Evolutionary conservation across 2,797 vertebrate genomes (phyloP).

Genomic region (Antennarius maculatus): DNA sequence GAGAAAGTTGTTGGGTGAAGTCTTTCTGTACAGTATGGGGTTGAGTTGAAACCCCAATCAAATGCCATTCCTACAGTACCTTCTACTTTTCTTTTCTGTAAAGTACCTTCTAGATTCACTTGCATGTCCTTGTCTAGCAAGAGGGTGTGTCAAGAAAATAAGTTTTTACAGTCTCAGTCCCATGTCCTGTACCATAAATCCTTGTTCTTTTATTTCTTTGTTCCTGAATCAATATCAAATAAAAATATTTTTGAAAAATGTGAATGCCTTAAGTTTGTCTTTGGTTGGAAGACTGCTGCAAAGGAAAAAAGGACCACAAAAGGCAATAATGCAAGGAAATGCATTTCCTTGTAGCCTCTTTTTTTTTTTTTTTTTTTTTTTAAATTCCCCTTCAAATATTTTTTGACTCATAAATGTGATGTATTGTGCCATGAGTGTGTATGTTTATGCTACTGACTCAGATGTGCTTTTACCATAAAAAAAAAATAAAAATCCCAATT

Average conservation of each 20-base stretch:
- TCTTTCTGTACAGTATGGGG: conserved; percentile 77
- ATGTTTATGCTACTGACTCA: conserved; percentile 60
- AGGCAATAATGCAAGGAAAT: conserved; percentile 2
- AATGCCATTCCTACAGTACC: conserved; percentile 62
- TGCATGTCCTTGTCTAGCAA: conserved; percentile 81
- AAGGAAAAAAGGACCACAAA: neutral
- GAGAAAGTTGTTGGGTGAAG: conserved; percentile 75
- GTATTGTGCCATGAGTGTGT: conserved; percentile 16
- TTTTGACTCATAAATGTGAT: conserved; percentile 39
- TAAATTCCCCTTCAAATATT: conserved; percentile 2
- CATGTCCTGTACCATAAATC: conserved; percentile 80
- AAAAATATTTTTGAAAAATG: conserved; percentile 86
- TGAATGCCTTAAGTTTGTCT: conserved; percentile 51
- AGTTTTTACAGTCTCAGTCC: conserved; percentile 77
- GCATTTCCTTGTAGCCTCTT: neutral
- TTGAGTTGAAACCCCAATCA: conserved; percentile 40
- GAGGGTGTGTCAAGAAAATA: conserved; percentile 73
- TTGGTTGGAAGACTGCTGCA: neutral
- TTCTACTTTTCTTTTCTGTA: conserved; percentile 64
- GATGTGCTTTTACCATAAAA: conserved; percentile 58
- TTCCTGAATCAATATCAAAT: conserved; percentile 84
- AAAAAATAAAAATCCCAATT: conserved; percentile 43
- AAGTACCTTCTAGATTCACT: conserved; percentile 75
- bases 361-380: neutral
- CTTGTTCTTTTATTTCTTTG: conserved; percentile 81